Evolutionary conservation across 2,113 vertebrate genomes (phyloP).

Genomic region (Sapayoa aenigma): DNA sequence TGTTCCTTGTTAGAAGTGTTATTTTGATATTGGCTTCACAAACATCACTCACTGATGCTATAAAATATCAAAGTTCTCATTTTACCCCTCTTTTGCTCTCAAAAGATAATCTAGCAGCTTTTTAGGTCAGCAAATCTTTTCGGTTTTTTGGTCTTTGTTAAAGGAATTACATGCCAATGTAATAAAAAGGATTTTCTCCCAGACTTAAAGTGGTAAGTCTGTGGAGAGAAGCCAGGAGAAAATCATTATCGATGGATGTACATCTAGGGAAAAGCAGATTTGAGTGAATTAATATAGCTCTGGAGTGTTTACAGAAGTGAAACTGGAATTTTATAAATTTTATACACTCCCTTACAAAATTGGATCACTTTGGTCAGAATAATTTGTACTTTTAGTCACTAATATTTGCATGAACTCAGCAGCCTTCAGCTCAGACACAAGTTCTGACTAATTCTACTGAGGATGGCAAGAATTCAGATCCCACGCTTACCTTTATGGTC

Average conservation of each 20-base stretch:
- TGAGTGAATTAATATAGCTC: not conserved
- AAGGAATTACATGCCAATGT: not conserved
- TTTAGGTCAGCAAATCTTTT: not conserved
- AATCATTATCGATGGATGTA: not conserved
- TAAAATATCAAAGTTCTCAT: not conserved
- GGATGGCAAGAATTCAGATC: not conserved
- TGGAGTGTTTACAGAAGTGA: not conserved
- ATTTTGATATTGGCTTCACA: not conserved
- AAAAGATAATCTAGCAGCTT: not conserved
- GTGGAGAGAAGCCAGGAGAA: not conserved
- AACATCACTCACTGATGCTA: not conserved
- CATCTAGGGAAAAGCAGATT: not conserved
- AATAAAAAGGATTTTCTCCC: constrained; percentile 18
- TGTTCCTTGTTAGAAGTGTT: not conserved
- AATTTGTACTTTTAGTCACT: not conserved
- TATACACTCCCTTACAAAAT: not conserved
- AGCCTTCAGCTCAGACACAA: not conserved
- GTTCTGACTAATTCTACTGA: not conserved
- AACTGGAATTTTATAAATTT: not conserved
- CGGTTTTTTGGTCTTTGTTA: not conserved
- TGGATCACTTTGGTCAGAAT: not conserved
- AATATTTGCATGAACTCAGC: not conserved
- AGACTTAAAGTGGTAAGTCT: not conserved
- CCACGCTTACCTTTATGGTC: not conserved
- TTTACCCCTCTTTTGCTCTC: not conserved